Evolutionary conservation across 2,797 vertebrate species (phyloP).

Genomic region (Halcyon smyrnensis): DNA sequence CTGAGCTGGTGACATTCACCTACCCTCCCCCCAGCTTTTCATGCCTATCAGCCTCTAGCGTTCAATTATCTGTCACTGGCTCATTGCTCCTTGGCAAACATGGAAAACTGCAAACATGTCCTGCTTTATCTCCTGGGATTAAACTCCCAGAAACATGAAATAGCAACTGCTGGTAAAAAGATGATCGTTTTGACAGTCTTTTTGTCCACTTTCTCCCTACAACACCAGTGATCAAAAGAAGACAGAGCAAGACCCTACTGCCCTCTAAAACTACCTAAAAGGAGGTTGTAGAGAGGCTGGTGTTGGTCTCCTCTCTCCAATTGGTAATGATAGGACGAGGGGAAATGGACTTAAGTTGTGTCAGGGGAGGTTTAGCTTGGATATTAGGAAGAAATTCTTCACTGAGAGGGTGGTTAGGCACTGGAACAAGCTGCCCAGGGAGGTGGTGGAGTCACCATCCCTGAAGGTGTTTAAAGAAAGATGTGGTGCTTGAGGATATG

Average conservation of each 20-base stretch:
- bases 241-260: neutral
- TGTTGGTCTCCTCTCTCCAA: no score
- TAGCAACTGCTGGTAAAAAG: neutral
- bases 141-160: neutral
- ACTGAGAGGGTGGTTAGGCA: no score
- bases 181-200: neutral
- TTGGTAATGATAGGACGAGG: no score
- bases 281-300: no score
- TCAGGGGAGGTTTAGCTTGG: no score
- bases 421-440: no score
- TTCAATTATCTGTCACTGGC: neutral
- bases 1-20: neutral
- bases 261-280: no score
- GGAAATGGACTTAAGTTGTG: no score
- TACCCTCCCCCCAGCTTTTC: neutral
- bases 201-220: neutral
- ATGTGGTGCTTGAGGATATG: no score
- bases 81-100: accelerated
- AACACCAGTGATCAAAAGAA: neutral
- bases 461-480: no score
- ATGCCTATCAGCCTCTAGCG: neutral
- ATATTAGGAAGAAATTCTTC: no score
- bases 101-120: neutral
- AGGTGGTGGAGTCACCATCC: no score
- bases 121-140: neutral